Conservation (phyloP, 2,113 vertebrate species). For the Choloepus hoffmanni region DNA sequence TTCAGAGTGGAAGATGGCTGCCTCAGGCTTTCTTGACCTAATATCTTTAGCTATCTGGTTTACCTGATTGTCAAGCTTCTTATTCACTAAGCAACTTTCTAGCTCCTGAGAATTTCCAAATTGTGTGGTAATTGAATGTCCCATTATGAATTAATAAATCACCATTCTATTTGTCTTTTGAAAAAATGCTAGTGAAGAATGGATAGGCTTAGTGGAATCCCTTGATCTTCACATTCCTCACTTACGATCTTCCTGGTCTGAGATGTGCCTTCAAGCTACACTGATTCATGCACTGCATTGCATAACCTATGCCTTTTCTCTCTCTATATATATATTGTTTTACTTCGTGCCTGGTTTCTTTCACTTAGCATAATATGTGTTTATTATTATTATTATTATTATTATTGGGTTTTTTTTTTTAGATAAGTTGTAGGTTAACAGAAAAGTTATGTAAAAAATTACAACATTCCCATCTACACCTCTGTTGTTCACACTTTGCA, state of each 20-base stretch:
- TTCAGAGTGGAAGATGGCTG: too few relatives aligned
- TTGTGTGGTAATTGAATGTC: not conserved
- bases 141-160: not conserved
- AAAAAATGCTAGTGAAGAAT: not conserved
- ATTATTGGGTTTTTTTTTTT: too few relatives aligned
- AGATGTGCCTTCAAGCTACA: not conserved
- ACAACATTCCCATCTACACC: too few relatives aligned
- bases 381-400: too few relatives aligned
- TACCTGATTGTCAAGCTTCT: not conserved
- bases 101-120: not conserved
- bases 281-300: not conserved
- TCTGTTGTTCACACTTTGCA: too few relatives aligned
- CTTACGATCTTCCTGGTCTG: not conserved
- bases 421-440: too few relatives aligned
- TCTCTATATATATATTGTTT: too few relatives aligned
- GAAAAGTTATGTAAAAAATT: too few relatives aligned
- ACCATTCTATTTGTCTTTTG: constrained; percentile 21
- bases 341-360: too few relatives aligned
- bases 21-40: not conserved
- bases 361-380: too few relatives aligned
- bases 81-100: not conserved
- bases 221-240: not conserved
- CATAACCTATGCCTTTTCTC: not conserved
- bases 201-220: not conserved
- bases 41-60: not conserved